Base-by-base conservation (phyloP, 2,113 vertebrate species). In the Malaclemys terrapin region DNA sequence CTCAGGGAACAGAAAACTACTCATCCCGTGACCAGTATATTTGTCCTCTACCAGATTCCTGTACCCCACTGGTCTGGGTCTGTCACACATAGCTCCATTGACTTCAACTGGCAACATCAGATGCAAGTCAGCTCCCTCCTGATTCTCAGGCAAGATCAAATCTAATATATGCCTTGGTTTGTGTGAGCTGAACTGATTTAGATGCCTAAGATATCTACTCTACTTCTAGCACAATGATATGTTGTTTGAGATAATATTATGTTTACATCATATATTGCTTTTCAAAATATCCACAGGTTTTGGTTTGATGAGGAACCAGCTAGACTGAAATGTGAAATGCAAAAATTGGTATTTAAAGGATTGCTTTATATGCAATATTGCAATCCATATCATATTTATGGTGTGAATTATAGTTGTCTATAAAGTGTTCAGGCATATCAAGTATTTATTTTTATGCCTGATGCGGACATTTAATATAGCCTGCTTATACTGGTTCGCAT, bases 331-430 rank as follows among this genome's bases (percentile, higher is more conserved):
- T 62, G 84, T 85, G 76, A 80, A 88, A 88, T 54, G 84, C 87
- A 82, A 88, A 80, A 89, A 88, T 35, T 82, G 72, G 53, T 88
- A 5, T 82, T 93, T 80, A 79, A 87, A 93, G 72, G 0, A 0
- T 90, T 93, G 87, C 25, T 88, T 93, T 90, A 52, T 25, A 19
- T 29, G 35, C 14, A 2, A 47, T 82, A 49, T 62, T 91, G 87
- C 88, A 92, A 91, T 80, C 90, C 90, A 10, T 81, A 80, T 94
- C 91, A 82, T 79, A 89, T 95, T 93, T 96, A 94, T 92, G 93
- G 52, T 19, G 87, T 89, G 89, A 94, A 90, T 96, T 89, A 84
- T 80, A 35, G 89, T 83, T 87, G 76, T 91, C 86, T 92, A 65
- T 87, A 95, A 95, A 82, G 78, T 53, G 87, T 82, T 91, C 83